These are phyloP conservation scores for Mylabris phalerata DNA, from an alignment of 1,140 invertebrate genomes.

Conservation along the genomic window DNA sequence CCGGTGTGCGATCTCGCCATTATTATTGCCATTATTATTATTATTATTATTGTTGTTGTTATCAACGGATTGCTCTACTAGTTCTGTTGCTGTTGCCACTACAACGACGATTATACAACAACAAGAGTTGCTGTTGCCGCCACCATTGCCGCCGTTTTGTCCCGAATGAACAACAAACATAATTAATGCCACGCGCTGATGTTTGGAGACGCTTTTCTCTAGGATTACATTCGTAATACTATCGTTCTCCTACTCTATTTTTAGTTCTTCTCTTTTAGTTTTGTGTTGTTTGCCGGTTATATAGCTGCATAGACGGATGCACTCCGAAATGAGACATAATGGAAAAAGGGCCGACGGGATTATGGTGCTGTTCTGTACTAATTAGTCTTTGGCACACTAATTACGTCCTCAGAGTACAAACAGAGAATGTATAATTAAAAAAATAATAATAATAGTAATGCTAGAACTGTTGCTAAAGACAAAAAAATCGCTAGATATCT, in stretches of 20 bases:
- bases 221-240: not conserved
- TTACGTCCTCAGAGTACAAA: constrained; percentile 10
- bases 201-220: constrained; percentile 11
- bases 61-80: too few species aligned
- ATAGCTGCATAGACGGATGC: constrained; percentile 10
- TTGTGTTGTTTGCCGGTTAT: constrained; percentile 7
- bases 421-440: too few species aligned
- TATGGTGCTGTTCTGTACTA: constrained; percentile 14
- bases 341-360: constrained; percentile 14
- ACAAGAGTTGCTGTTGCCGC: too few species aligned
- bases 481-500: too few species aligned
- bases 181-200: constrained; percentile 8
- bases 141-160: too few species aligned
- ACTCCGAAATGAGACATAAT: constrained; percentile 14
- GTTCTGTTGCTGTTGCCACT: too few species aligned
- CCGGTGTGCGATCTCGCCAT: too few species aligned
- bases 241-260: not conserved
- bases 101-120: too few species aligned
- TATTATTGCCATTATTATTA: too few species aligned
- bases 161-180: constrained; percentile 10
- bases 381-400: constrained; percentile 20
- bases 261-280: not conserved
- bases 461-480: too few species aligned
- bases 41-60: too few species aligned
- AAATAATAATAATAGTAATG: too few species aligned